phyloP scores from a whole-genome alignment of 2,888 invertebrate genomes.

The Ophion slaviceki region DNA sequence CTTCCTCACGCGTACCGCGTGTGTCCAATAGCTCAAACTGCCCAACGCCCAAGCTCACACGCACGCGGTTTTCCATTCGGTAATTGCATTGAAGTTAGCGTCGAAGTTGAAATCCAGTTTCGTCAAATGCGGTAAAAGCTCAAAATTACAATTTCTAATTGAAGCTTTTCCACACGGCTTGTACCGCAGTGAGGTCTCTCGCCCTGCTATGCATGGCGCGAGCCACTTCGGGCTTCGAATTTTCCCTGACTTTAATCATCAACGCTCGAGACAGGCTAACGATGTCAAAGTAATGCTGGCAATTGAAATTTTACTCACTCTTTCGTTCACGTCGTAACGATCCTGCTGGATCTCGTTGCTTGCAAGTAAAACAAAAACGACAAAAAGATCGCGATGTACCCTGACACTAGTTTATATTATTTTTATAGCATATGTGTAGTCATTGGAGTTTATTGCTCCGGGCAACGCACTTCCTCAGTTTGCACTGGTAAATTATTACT shows the following conservation, averaged over 20 bases:
- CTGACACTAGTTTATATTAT: background rate
- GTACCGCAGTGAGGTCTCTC: background rate
- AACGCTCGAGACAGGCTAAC: background rate
- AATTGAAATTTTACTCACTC: slow-evolving; percentile 41
- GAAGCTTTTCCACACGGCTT: background rate
- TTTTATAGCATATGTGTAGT: background rate
- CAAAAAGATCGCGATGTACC: background rate
- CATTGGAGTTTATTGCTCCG: background rate
- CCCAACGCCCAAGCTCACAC: background rate
- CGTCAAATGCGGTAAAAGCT: slow-evolving; percentile 1
- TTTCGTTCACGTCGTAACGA: slow-evolving; percentile 15
- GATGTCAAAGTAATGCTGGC: background rate
- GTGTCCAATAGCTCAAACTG: background rate
- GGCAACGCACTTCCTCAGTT: too few species aligned
- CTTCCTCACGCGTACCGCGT: background rate
- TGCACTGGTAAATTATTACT: background rate
- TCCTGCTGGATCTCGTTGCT: background rate
- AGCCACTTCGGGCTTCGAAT: background rate
- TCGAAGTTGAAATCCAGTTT: slow-evolving; percentile 5
- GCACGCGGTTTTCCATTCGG: background rate
- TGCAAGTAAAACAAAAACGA: slow-evolving; percentile 3
- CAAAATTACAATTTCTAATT: slow-evolving; percentile 39
- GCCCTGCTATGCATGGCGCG: background rate
- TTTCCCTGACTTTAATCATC: background rate
- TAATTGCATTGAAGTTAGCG: background rate